Evolutionary conservation across 2,113 vertebrate species (phyloP), one percentile per base, ranked within the genome.

Genomic region (Archilochus colubris): DNA sequence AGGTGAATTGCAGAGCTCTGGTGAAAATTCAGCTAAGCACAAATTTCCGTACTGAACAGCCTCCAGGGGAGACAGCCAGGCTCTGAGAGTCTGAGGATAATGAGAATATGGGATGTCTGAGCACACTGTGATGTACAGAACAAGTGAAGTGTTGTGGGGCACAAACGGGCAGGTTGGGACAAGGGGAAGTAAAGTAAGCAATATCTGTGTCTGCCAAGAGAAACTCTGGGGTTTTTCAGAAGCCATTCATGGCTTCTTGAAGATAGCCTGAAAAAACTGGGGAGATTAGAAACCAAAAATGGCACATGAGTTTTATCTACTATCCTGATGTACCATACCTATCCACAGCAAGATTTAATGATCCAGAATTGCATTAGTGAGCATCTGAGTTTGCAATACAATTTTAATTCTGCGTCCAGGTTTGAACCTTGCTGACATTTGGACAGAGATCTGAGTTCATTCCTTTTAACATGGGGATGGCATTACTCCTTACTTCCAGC

Each of bases 1-100:
- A 96, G 93, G 94, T 96, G 94, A 94, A 96, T 89, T 97, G 95
- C 91, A 94, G 31, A 96, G 94, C 96, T 94, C 54, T 8, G 85
- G 86, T 81, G 89, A 95, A 97, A 97, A 94, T 92, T 93, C 84
- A 97, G 94, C 94, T 96, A 96, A 97, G 94, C 93, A 92, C 73
- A 88, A 93, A 95, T 96, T 94, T 95, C 94, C 92, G 78, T 48
- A 53, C 81, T 77, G 95, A 89, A 38, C 72, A 75, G 93, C 91
- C 90, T 92, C 93, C 51, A 67, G 23, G 85, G 79, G 88, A 82
- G 80, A 94, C 74, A 88, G 72, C 18, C 54, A 40, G 89, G 64
- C 48, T 77, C 28, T 7, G 31, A 16, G 82, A 93, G 40, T 64
- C 53, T 66, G 82, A 82, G 54, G 67, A 67, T 96, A 96, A 96